Evolutionary conservation across 2,888 invertebrate species (phyloP), one percentile per base, ranked within the genome.

Genomic region (Rhagium mordax): DNA sequence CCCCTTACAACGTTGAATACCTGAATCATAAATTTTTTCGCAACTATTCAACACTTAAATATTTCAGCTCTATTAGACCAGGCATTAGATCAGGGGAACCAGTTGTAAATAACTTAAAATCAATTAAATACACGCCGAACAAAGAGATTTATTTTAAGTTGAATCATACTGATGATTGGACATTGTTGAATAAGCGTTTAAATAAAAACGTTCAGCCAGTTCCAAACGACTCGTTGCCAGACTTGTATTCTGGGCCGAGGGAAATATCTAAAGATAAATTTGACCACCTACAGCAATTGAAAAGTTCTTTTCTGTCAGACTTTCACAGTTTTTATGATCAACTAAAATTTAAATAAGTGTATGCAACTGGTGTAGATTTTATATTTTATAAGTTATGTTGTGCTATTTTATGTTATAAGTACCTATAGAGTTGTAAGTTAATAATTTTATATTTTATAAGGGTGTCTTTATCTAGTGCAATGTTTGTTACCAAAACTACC

Each of bases 101-200:
- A 47, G 47, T 47, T 47, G 47, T 57, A 15, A 57, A 57, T 57
- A 24, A 57, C 21, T 57, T 57, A 21, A 20, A 57, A 13, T 20
- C 57, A n/a, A 16, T 57, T 4, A 57, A 57, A 29, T 57, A 57
- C 57, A 57, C 18, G 57, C 57, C 57, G 18, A 57, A 6, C 57
- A 57, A 57, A 57, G 57, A 57, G 24, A 57, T 57, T 57, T 57
- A 57, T 29, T 20, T 27, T 29, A 57, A 57, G 57, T 57, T 57
- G 57, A 57, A 57, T 57, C 57, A 20, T 57, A 57, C 21, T 57
- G 57, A 1, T 57, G 24, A 57, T 57, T 57, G 57, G 57, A 27
- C 24, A 20, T 57, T 57, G 21, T 57, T 57, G 24, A 21, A 18
- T 57, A 21, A 16, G 57, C 53, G 16, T 53, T 53, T 24, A 24